Conservation (phyloP, 2,113 vertebrate species). For the Athene cunicularia region DNA sequence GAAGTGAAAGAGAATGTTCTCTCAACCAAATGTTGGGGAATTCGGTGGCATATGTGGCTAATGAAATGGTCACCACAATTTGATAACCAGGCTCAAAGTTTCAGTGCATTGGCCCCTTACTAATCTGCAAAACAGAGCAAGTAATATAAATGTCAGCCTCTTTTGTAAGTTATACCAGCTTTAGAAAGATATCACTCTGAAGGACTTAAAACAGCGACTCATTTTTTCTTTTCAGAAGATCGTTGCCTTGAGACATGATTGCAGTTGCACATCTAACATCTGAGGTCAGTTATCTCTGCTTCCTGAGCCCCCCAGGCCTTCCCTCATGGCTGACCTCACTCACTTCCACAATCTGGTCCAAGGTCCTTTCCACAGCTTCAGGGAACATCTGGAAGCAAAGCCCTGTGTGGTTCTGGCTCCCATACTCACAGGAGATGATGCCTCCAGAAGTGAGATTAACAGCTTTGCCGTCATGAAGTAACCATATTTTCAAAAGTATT, state of each 20-base stretch:
- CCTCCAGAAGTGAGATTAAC: background rate
- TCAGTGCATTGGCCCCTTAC: background rate
- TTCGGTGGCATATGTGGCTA: background rate
- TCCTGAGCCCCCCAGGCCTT: conserved; percentile 28
- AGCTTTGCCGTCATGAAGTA: background rate
- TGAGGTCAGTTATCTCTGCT: conserved; percentile 11
- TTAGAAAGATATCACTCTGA: background rate
- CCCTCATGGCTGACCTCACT: conserved; percentile 20
- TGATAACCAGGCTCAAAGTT: background rate
- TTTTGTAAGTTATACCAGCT: background rate
- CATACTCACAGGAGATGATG: conserved; percentile 7
- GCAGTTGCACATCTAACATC: background rate
- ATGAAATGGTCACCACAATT: background rate
- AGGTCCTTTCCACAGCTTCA: background rate
- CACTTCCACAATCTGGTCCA: background rate
- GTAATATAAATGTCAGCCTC: background rate
- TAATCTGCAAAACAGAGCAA: background rate
- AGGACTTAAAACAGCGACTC: background rate
- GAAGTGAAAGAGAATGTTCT: background rate
- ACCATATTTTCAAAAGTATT: background rate
- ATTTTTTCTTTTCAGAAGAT: background rate
- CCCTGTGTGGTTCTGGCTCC: background rate
- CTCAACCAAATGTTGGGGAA: background rate
- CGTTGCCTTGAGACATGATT: background rate
- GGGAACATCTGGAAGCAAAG: conserved; percentile 42